A percentile compares a stretch with the other conserved stretches of the same genome.
phyloP scores from a whole-genome alignment of 2,113 vertebrate genomes.

The Epinephelus moara region DNA sequence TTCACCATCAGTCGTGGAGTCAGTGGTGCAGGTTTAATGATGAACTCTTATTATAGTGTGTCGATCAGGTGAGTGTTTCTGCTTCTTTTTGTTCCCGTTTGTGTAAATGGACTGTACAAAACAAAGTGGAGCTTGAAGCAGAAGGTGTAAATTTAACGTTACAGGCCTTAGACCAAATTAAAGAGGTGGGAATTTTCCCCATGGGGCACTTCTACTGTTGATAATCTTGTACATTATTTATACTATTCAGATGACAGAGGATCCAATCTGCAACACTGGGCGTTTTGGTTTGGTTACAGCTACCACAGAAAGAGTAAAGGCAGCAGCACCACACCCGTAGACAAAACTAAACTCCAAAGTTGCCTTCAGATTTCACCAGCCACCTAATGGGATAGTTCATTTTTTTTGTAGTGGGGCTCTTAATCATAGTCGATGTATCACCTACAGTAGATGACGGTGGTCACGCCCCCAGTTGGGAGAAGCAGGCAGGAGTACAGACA shows the following conservation, averaged over 20 bases:
- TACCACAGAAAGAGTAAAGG: too few relatives aligned
- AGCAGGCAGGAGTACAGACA: too few relatives aligned
- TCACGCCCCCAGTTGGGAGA: too few relatives aligned
- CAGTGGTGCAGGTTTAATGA: not conserved
- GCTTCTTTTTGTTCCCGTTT: constrained; percentile 2
- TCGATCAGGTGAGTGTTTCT: constrained; percentile 3
- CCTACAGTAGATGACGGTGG: too few relatives aligned
- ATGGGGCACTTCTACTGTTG: not conserved
- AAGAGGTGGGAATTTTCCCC: not conserved
- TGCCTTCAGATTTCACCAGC: constrained; percentile 43
- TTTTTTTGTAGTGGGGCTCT: too few relatives aligned
- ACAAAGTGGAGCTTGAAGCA: not conserved
- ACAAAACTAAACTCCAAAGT: not conserved
- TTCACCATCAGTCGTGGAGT: constrained; percentile 6
- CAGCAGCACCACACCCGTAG: constrained; percentile 13
- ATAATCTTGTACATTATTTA: not conserved
- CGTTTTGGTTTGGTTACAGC: not conserved
- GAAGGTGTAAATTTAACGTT: not conserved
- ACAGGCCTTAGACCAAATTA: not conserved
- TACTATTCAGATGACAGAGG: not conserved
- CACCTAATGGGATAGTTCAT: too few relatives aligned
- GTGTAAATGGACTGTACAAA: not conserved
- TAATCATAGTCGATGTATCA: too few relatives aligned
- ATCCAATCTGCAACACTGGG: not conserved
- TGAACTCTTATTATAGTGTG: not conserved